phyloP scores from a whole-genome alignment of 2,888 invertebrate genomes.

The Agrotis clavis region DNA sequence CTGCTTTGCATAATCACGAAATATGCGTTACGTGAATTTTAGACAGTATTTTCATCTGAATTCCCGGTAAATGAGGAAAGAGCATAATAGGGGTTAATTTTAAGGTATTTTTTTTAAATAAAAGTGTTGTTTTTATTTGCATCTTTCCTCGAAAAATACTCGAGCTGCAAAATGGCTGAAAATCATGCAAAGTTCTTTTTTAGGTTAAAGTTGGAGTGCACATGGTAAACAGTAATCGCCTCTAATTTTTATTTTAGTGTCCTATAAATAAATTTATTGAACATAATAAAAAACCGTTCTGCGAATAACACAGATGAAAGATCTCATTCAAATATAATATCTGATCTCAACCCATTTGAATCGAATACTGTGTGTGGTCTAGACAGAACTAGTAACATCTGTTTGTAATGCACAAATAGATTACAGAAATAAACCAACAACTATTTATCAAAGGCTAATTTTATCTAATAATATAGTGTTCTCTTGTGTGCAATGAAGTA shows the following conservation, averaged over 20 bases:
- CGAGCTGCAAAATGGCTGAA: background rate
- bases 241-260: background rate
- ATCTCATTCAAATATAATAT: conserved; percentile 27
- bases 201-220: background rate
- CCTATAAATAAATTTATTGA: conserved; percentile 1
- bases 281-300: conserved; percentile 7
- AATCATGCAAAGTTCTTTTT: background rate
- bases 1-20: conserved; percentile 86
- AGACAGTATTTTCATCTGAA: conserved; percentile 63
- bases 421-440: conserved; percentile 13
- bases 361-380: conserved; percentile 42
- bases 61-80: conserved; percentile 53
- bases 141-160: background rate
- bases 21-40: conserved; percentile 68
- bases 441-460: conserved; percentile 12
- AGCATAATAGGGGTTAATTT: conserved; percentile 42
- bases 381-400: conserved; percentile 42
- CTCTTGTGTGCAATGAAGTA: background rate
- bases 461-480: conserved; percentile 7
- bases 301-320: background rate
- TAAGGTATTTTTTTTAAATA: conserved; percentile 62
- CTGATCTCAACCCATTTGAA: conserved; percentile 1
- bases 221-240: background rate
- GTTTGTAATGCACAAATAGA: conserved; percentile 38
- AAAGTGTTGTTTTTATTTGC: conserved; percentile 47